These are phyloP conservation scores for Chorisops tibialis DNA, from an alignment of 2,888 invertebrate species.

Conservation along the genomic window DNA sequence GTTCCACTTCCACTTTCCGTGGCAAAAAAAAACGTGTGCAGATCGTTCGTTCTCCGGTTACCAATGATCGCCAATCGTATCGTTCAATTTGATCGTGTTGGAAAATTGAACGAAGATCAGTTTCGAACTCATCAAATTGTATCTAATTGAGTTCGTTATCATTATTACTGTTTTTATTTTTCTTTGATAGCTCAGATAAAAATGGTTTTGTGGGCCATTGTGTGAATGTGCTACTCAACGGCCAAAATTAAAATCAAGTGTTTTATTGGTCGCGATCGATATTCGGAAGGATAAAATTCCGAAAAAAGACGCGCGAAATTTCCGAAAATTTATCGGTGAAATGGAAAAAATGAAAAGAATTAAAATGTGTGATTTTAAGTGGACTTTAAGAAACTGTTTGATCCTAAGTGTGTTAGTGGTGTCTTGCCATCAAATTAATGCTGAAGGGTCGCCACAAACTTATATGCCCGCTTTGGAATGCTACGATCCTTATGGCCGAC, in stretches of 20 bases:
- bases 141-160: neutral
- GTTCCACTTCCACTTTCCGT: too few species aligned
- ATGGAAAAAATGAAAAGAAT: conserved; percentile 13
- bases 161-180: neutral
- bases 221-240: conserved; percentile 5
- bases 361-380: conserved; percentile 21
- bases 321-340: neutral
- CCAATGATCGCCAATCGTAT: too few species aligned
- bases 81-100: too few species aligned
- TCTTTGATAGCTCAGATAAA: neutral
- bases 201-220: conserved; percentile 10
- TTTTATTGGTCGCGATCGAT: too few species aligned
- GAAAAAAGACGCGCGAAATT: neutral
- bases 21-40: too few species aligned
- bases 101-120: neutral
- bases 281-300: neutral
- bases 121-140: neutral
- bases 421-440: neutral
- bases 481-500: conserved; percentile 57
- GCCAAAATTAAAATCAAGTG: neutral
- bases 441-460: conserved; percentile 1
- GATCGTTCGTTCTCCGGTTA: too few species aligned
- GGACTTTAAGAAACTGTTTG: conserved; percentile 17
- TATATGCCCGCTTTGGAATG: conserved; percentile 53
- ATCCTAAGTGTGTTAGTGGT: conserved; percentile 21